Evolutionary conservation across 2,797 vertebrate species (phyloP).

Genomic region (Rachycentron canadum): DNA sequence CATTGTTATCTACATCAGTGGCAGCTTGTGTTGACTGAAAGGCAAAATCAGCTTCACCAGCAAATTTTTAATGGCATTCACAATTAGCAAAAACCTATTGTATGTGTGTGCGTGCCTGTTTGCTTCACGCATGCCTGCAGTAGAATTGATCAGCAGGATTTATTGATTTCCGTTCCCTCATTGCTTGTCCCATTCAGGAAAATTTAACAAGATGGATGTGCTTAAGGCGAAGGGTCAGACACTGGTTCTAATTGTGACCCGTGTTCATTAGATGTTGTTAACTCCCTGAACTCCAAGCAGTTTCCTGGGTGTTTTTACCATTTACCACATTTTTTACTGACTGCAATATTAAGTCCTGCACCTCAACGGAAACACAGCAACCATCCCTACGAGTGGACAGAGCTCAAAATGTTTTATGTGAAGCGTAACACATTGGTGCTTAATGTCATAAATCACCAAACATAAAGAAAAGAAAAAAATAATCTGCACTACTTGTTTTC

Average conservation of each 20-base stretch:
- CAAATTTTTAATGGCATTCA: conserved; percentile 6
- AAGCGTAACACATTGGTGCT: too few species aligned
- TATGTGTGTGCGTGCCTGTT: neutral
- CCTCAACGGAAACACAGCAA: too few species aligned
- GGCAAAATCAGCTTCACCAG: neutral
- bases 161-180: conserved; percentile 57
- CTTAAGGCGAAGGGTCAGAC: conserved; percentile 41
- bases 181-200: conserved; percentile 37
- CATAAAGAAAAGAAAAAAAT: too few species aligned
- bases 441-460: too few species aligned
- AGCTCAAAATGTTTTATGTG: too few species aligned
- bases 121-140: neutral
- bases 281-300: conserved; percentile 25
- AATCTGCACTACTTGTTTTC: too few species aligned
- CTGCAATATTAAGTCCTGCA: too few species aligned
- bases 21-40: conserved; percentile 10
- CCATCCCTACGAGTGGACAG: too few species aligned
- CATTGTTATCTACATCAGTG: conserved; percentile 12
- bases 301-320: too few species aligned
- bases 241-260: conserved; percentile 33
- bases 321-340: too few species aligned
- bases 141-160: conserved; percentile 48
- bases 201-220: conserved; percentile 67
- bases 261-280: conserved; percentile 68
- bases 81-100: conserved; percentile 13